Conservation (phyloP, 37 sponge, comb jelly and placozoan species). For the Oopsacas minuta region DNA sequence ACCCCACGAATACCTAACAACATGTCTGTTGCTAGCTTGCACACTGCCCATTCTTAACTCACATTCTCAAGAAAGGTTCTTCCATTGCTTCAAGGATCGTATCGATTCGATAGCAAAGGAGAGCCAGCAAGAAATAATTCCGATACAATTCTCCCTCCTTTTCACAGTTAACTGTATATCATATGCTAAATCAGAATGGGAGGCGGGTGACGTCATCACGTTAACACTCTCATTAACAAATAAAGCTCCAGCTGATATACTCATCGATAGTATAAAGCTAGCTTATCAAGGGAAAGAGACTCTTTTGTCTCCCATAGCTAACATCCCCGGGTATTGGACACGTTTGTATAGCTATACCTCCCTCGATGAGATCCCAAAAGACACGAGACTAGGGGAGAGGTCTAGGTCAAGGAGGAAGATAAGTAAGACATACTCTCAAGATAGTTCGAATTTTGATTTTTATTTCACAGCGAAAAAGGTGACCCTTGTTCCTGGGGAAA, state of each 20-base stretch:
- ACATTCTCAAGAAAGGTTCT: not conserved
- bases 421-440: not conserved
- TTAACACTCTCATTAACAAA: not conserved
- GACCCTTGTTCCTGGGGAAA: not conserved
- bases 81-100: not conserved
- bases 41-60: not conserved
- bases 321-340: not conserved
- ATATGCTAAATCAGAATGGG: not conserved
- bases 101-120: not conserved
- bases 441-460: not conserved
- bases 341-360: not conserved
- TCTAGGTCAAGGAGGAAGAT: not conserved
- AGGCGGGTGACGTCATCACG: slow-evolving; percentile 17
- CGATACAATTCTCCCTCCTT: not conserved
- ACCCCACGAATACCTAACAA: slow-evolving; percentile 2
- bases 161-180: not conserved
- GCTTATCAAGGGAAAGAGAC: not conserved
- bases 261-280: not conserved
- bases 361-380: not conserved
- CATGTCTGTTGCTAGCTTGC: not conserved
- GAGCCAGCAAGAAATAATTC: not conserved
- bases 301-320: not conserved
- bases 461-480: not conserved
- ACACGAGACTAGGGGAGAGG: not conserved
- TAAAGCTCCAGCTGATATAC: not conserved